Percentiles rank a stretch among this genome's conserved stretches.
Conservation (phyloP, 2,797 vertebrate genomes). For the Chlorospingus semifuscus region DNA sequence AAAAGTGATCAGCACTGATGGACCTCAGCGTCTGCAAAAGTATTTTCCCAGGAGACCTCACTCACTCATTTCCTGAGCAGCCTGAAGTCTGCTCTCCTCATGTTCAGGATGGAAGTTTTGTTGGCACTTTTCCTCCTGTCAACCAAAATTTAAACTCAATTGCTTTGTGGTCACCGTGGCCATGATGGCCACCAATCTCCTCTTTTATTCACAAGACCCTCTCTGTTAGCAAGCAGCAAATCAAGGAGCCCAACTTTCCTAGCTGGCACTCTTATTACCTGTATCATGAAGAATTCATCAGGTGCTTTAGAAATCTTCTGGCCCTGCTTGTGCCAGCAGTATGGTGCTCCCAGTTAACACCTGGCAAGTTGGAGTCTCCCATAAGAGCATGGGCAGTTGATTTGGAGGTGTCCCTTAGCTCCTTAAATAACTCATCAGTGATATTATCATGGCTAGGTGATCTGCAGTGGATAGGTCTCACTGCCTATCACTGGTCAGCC, state of each 20-base stretch:
- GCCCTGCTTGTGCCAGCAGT: neutral
- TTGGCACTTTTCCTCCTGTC: neutral
- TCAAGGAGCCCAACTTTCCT: neutral
- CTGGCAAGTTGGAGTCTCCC: neutral
- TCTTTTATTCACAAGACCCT: neutral
- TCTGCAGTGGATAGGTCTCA: neutral
- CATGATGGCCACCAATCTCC: too few relatives aligned
- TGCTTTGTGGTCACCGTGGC: neutral
- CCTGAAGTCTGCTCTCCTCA: neutral
- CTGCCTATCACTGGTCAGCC: neutral
- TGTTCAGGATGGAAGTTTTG: neutral
- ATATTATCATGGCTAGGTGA: neutral
- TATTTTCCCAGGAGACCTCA: neutral
- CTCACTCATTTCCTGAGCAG: neutral
- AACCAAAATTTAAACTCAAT: neutral
- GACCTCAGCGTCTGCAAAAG: neutral
- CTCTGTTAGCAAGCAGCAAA: neutral
- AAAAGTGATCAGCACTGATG: neutral
- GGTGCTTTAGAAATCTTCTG: neutral
- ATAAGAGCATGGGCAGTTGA: neutral
- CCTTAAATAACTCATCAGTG: neutral
- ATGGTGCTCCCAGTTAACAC: neutral
- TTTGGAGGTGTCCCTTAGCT: neutral
- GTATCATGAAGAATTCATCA: neutral
- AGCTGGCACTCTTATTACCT: too few relatives aligned